Percentiles rank a stretch among this genome's conserved stretches.
Conservation (phyloP, 1,140 invertebrate species). For the Drosophila nebulosa region DNA sequence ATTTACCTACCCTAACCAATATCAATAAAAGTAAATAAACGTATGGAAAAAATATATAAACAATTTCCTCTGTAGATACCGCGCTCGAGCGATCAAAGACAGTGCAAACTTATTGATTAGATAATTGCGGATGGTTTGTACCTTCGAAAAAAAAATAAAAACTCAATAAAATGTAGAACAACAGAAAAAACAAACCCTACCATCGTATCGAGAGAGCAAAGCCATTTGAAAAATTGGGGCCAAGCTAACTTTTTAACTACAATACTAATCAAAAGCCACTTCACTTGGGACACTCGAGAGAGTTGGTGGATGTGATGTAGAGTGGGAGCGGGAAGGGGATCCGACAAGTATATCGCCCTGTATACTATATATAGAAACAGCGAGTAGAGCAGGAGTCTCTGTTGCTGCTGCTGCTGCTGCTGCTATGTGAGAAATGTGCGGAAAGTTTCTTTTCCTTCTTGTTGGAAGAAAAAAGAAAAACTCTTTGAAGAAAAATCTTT, state of each 20-base stretch:
- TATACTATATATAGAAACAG: slow-evolving; percentile 63
- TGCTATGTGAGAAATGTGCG: slow-evolving; percentile 50
- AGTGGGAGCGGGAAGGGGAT: neutral
- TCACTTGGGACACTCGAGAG: slow-evolving; percentile 58
- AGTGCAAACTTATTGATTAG: slow-evolving; percentile 74
- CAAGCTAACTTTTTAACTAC: slow-evolving; percentile 36
- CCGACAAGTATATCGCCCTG: neutral
- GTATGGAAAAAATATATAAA: slow-evolving; percentile 11
- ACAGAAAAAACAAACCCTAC: too few species aligned
- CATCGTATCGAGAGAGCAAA: too few species aligned
- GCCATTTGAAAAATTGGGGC: slow-evolving; percentile 37
- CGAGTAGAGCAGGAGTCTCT: slow-evolving; percentile 17
- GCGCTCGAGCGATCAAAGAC: slow-evolving; percentile 43
- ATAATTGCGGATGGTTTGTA: slow-evolving; percentile 50
- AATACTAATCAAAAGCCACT: slow-evolving; percentile 59
- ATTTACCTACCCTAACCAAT: slow-evolving; percentile 44
- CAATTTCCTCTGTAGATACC: slow-evolving; percentile 68
- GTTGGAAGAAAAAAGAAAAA: slow-evolving; percentile 11
- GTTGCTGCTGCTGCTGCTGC: neutral
- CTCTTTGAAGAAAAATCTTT: slow-evolving; percentile 65
- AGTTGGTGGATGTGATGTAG: slow-evolving; percentile 15
- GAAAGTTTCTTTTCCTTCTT: slow-evolving; percentile 14
- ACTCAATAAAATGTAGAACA: slow-evolving; percentile 27
- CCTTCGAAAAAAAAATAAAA: too few species aligned
- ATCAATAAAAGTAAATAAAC: slow-evolving; percentile 16